Base-by-base conservation (phyloP, 2,888 invertebrate genomes). In the Sphaerophoria rueppellii region DNA sequence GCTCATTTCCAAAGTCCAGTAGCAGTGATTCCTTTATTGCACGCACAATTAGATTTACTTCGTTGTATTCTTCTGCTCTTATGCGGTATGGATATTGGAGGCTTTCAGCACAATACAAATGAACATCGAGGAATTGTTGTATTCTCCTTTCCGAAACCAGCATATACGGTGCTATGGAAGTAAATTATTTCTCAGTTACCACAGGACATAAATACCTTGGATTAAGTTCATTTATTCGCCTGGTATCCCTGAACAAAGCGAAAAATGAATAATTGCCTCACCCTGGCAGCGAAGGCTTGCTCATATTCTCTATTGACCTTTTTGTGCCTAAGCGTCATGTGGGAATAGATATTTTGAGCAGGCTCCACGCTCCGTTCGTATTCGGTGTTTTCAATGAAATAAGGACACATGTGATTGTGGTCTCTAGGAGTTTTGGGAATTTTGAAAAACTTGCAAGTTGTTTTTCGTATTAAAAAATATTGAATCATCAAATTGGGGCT, bases 21-120 rank as follows among this genome's bases (percentile, higher is more conserved):
- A 73, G 85, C 86, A 60, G 78, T 82, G 86, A 87, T 87, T 87
- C 81, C 76, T 81, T 87, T 81, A 73, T 67, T 79, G 85, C 87
- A 87, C 87, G 87, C 87, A 87, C 87, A 73, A 87, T 87, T 87
- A 82, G 82, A 82, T 78, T 82, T 75, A 86, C 82, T 71, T 69
- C 63, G 72, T 40, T 46, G 58, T 81, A 58, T 63, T 69, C 24
- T 24, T 24, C 24, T 24, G 24, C 24, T 24, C 24, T 24, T 48
- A 50, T 48, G 37, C 6, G 24, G 24, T 24, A 11, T 5, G 54
- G 40, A 16, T 43, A 37, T 37, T 69, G 54, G 65, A 50, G 58
- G 70, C 79, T 82, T 74, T 57, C 63, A 63, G 69, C 65, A 55
- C 34, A 71, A 50, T 9, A 63, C 48, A 63, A 63, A 48, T 48